Conservation (phyloP, 2,888 invertebrate genomes). For the Tetranychus truncatus region DNA sequence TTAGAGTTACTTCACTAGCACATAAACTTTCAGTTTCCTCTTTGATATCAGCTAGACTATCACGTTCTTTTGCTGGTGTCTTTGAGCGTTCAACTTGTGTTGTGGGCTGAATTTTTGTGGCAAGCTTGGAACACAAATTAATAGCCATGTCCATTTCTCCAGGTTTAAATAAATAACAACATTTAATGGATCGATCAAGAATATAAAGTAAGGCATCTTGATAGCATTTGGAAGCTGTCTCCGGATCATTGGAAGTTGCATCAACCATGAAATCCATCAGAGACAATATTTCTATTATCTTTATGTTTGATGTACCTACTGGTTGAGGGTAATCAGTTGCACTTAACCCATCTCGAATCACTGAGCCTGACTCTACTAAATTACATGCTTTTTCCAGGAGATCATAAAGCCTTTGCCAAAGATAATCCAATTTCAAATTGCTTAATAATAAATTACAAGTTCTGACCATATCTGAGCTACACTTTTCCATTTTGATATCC, state of each 20-base stretch:
- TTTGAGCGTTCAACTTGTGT: neutral
- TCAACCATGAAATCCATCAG: slow-evolving; percentile 56
- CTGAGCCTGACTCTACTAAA: too few species aligned
- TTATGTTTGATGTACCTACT: neutral
- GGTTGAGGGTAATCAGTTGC: neutral
- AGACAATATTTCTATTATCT: slow-evolving; percentile 44
- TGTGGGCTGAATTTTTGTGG: slow-evolving; percentile 3
- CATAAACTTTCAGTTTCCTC: slow-evolving; percentile 15
- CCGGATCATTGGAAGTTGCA: slow-evolving; percentile 34
- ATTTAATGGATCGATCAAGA: slow-evolving; percentile 41
- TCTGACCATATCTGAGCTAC: slow-evolving; percentile 47
- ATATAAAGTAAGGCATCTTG: slow-evolving; percentile 54
- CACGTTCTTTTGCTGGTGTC: neutral
- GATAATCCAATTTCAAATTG: slow-evolving; percentile 61
- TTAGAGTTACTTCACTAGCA: neutral
- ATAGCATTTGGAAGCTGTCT: slow-evolving; percentile 55
- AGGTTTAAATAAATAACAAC: slow-evolving; percentile 8
- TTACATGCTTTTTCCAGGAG: slow-evolving; percentile 14
- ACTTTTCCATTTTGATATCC: neutral
- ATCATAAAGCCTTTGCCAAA: slow-evolving; percentile 41
- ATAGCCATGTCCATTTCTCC: slow-evolving; percentile 9
- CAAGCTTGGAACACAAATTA: neutral
- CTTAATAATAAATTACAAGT: slow-evolving; percentile 65
- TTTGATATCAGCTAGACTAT: slow-evolving; percentile 12
- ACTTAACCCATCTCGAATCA: neutral